Conservation (phyloP, 2,113 vertebrate genomes). For the Pagrus major region DNA sequence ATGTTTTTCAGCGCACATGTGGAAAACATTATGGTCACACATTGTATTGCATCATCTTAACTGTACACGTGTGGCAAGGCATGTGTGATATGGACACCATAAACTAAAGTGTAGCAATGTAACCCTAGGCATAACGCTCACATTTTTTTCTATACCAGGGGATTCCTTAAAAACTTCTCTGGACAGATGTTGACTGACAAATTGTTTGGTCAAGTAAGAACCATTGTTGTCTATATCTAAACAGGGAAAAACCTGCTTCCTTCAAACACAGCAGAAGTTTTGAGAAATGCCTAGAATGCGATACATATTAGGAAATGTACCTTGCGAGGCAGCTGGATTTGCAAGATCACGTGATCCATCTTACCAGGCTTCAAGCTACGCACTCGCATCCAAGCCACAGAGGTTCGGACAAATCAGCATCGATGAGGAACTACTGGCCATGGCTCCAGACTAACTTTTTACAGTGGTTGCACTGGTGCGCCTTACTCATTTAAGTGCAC, state of each 20-base stretch:
- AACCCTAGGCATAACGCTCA: neutral
- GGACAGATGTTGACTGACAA: neutral
- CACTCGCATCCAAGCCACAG: too few species aligned
- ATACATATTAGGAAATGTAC: too few species aligned
- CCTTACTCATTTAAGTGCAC: too few species aligned
- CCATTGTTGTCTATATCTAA: neutral
- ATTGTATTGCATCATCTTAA: constrained; percentile 22
- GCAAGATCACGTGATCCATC: too few species aligned
- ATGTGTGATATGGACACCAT: neutral
- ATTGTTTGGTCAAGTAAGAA: neutral
- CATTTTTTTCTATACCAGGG: neutral
- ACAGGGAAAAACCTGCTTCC: neutral
- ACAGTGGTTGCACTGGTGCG: too few species aligned
- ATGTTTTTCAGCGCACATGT: constrained; percentile 2
- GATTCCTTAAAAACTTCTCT: neutral
- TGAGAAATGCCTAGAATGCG: neutral
- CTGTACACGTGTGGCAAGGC: neutral
- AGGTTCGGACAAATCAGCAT: too few species aligned
- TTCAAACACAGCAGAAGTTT: neutral
- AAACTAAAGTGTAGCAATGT: neutral
- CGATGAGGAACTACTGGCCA: too few species aligned
- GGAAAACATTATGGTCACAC: constrained; percentile 11
- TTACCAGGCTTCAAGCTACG: too few species aligned
- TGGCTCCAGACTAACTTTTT: too few species aligned
- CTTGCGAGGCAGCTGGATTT: too few species aligned